phyloP scores from a whole-genome alignment of 2,113 vertebrate genomes.

The Lagopus leucura region DNA sequence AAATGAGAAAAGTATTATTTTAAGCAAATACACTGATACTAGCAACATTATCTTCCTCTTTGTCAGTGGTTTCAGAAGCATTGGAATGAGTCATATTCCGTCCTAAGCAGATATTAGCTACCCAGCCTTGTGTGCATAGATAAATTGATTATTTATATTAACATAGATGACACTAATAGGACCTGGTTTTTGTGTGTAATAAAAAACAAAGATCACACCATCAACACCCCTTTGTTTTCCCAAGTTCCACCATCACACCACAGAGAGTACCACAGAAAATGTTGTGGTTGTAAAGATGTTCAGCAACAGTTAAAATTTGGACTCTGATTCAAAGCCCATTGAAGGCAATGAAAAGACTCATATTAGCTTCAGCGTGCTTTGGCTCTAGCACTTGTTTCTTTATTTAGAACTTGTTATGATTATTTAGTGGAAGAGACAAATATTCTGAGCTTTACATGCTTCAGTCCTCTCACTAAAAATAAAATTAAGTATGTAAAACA shows the following conservation, averaged over 20 bases:
- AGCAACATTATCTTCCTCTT: not conserved
- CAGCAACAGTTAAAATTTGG: conserved; percentile 36
- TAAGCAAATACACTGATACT: not conserved
- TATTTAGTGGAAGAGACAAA: conserved; percentile 35
- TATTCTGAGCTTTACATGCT: not conserved
- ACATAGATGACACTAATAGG: not conserved
- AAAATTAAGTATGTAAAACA: not conserved
- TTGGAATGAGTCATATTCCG: not conserved
- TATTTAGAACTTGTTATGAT: conserved; percentile 46
- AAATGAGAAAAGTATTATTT: too few relatives aligned
- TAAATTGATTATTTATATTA: not conserved
- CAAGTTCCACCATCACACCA: not conserved
- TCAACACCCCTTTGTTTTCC: conserved; percentile 31
- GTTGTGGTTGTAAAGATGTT: conserved; percentile 45
- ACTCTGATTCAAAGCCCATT: conserved; percentile 51
- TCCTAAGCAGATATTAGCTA: not conserved
- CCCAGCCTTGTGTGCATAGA: not conserved
- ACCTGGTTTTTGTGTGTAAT: not conserved
- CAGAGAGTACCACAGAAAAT: conserved; percentile 28
- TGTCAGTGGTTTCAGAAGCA: conserved; percentile 16
- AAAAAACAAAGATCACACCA: not conserved
- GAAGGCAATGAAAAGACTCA: conserved; percentile 43
- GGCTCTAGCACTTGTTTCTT: conserved; percentile 36
- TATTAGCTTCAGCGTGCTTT: conserved; percentile 54
- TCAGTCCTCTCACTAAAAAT: conserved; percentile 22